Conservation (phyloP, 2,113 vertebrate species). For the Macquaria australasica region DNA sequence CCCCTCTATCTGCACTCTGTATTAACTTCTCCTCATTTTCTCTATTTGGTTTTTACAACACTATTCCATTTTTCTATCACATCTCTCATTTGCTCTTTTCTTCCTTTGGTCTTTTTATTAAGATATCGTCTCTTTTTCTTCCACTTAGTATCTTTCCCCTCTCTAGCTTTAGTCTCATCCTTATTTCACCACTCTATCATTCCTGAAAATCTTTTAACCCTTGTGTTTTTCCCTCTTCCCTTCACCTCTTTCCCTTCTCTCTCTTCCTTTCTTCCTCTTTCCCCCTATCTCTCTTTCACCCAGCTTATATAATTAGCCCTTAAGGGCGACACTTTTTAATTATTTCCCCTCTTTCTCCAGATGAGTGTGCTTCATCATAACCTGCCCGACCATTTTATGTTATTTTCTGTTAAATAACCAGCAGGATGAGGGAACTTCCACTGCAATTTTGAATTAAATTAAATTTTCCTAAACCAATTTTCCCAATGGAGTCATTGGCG, state of each 20-base stretch:
- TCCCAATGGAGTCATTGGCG: constrained; percentile 22
- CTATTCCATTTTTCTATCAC: not conserved
- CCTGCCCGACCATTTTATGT: constrained; percentile 7
- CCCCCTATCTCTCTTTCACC: not conserved
- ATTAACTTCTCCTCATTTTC: not conserved
- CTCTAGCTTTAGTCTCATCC: not conserved
- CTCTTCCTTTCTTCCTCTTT: not conserved
- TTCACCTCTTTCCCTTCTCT: no score
- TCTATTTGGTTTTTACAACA: not conserved
- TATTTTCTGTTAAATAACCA: constrained; percentile 40
- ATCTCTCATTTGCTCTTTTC: not conserved
- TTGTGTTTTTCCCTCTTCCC: not conserved
- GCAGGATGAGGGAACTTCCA: constrained; percentile 16
- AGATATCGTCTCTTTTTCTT: not conserved
- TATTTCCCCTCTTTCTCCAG: constrained; percentile 14
- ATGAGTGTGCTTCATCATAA: constrained; percentile 37
- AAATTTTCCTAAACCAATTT: constrained; percentile 40
- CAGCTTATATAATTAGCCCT: constrained; percentile 6
- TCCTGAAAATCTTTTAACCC: not conserved
- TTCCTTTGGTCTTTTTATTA: not conserved
- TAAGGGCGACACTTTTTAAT: constrained; percentile 34
- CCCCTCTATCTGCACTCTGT: not conserved
- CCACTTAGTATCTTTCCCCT: not conserved
- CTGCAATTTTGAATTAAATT: constrained; percentile 17
- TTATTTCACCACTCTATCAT: not conserved